Evolutionary conservation across 2,797 vertebrate species (phyloP).

Genomic region (Dendrocincla tyrannina): DNA sequence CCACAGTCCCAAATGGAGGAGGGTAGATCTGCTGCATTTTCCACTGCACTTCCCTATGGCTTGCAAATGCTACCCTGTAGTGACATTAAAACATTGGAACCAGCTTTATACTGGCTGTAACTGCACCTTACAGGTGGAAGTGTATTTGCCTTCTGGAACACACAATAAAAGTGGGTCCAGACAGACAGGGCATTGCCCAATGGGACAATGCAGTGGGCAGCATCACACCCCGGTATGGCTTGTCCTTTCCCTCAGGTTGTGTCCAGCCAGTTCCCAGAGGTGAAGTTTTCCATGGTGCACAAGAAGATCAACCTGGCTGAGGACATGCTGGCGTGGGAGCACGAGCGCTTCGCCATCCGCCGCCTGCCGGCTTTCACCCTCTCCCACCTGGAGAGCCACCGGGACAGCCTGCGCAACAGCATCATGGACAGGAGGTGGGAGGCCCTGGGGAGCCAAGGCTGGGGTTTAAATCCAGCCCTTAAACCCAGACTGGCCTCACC

Average conservation of each 20-base stretch:
- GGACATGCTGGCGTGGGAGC: slow-evolving; percentile 97
- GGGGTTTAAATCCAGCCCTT: background rate
- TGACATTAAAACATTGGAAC: background rate
- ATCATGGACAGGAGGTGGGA: slow-evolving; percentile 97
- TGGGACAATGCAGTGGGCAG: background rate
- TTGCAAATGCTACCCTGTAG: background rate
- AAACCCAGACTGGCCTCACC: background rate
- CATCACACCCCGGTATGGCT: background rate
- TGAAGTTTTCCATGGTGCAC: slow-evolving; percentile 97
- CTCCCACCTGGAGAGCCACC: slow-evolving; percentile 93
- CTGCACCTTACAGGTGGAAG: background rate
- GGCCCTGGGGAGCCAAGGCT: background rate
- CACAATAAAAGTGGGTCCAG: background rate
- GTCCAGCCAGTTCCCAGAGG: slow-evolving; percentile 86
- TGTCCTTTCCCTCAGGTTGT: slow-evolving; percentile 77
- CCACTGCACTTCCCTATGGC: background rate
- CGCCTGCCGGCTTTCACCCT: slow-evolving; percentile 94
- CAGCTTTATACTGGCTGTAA: background rate
- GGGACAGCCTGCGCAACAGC: slow-evolving; percentile 88
- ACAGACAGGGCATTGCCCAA: background rate
- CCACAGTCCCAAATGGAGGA: background rate
- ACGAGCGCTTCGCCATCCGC: slow-evolving; percentile 96
- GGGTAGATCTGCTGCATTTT: background rate
- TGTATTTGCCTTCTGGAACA: background rate
- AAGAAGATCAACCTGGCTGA: slow-evolving; percentile 99